These are phyloP conservation scores for Achroia grisella DNA, from an alignment of 1,140 invertebrate genomes.

Conservation along the genomic window DNA sequence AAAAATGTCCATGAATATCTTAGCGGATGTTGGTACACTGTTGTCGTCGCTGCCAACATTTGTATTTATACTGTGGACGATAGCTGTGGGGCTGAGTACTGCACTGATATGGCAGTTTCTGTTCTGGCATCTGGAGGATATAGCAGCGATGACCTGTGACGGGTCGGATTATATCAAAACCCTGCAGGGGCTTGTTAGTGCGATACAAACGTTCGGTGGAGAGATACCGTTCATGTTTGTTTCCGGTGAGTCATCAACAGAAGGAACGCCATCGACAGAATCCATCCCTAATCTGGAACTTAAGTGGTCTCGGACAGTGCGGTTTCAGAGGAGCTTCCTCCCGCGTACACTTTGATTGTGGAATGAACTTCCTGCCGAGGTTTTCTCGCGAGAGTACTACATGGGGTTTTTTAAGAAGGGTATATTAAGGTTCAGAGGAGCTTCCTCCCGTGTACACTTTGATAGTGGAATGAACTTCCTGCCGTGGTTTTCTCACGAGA, in stretches of 20 bases:
- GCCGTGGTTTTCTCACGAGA: too few species aligned
- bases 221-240: slow-evolving; percentile 93
- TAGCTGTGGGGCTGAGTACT: slow-evolving; percentile 88
- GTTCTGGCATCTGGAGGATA: slow-evolving; percentile 86
- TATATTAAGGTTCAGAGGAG: too few species aligned
- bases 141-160: slow-evolving; percentile 72
- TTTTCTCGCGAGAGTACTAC: too few species aligned
- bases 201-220: slow-evolving; percentile 89
- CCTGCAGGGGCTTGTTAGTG: slow-evolving; percentile 84
- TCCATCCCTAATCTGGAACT: too few species aligned
- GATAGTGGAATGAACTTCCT: too few species aligned
- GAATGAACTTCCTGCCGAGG: too few species aligned
- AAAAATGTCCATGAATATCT: slow-evolving; percentile 77
- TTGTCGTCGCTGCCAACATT: slow-evolving; percentile 78
- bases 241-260: slow-evolving; percentile 77
- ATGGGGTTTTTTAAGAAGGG: too few species aligned
- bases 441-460: too few species aligned
- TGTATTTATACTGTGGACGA: slow-evolving; percentile 85
- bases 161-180: slow-evolving; percentile 80
- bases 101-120: slow-evolving; percentile 92
- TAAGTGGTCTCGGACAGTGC: too few species aligned
- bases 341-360: too few species aligned
- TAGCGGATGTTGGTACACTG: slow-evolving; percentile 77
- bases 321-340: too few species aligned
- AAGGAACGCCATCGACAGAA: too few species aligned